Percentiles rank a stretch among this genome's conserved stretches.
Conservation (phyloP, 2,113 vertebrate genomes). For the Rostratula benghalensis region DNA sequence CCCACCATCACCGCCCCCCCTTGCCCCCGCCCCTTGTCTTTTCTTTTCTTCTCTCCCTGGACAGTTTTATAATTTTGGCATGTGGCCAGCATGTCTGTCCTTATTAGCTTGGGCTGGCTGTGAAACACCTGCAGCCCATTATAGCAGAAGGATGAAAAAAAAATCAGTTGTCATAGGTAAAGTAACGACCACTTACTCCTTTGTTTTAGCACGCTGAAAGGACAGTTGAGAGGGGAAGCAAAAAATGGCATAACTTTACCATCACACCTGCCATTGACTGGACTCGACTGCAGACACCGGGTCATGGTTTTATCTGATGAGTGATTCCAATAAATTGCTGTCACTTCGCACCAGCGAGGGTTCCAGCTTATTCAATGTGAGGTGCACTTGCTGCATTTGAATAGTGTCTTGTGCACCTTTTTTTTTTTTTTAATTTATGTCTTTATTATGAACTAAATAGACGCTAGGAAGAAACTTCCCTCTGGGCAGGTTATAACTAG, state of each 20-base stretch:
- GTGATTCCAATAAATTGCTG: neutral
- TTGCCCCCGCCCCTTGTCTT: neutral
- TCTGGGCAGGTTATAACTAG: neutral
- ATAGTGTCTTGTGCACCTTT: neutral
- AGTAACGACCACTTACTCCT: constrained; percentile 31
- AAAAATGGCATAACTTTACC: neutral
- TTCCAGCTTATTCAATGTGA: neutral
- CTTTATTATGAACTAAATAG: neutral
- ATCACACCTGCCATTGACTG: neutral
- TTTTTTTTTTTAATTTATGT: neutral
- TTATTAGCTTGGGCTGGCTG: constrained; percentile 59
- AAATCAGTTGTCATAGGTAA: constrained; percentile 37
- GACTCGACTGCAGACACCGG: neutral
- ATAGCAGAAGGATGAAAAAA: neutral
- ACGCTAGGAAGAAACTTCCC: neutral
- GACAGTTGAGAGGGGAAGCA: neutral
- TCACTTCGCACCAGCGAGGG: neutral
- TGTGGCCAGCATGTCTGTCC: constrained; percentile 60
- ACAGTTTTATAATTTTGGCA: constrained; percentile 66
- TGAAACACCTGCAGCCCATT: constrained; percentile 70
- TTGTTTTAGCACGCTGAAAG: neutral
- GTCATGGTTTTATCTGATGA: neutral
- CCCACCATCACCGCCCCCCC: neutral
- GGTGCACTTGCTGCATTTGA: neutral
- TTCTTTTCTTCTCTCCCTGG: constrained; percentile 54